Base-by-base conservation (phyloP, 1,140 invertebrate genomes). In the Drosophila sp. region DNA sequence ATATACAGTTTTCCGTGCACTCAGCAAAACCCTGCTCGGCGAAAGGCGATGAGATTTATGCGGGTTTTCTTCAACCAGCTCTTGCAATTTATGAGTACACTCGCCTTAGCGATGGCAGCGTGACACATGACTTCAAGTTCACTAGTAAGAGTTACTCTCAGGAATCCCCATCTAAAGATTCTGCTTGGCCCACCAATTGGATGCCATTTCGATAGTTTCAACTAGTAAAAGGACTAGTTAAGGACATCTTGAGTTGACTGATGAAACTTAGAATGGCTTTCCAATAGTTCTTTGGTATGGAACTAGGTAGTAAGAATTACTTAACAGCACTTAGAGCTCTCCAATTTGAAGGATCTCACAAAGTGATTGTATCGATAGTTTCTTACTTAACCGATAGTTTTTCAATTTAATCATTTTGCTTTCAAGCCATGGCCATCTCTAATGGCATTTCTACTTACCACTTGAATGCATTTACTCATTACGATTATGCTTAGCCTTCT, bases 41-140 rank as follows among this genome's bases (percentile, higher is more conserved):
- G 58, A 57, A 11, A 41, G 58, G 65, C 75, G 61, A 64, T 70
- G 72, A 70, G 82, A 86, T 85, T 85, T 86, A 85, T 85, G 79
- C 56, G 54, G 55, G 17, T 44, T 50, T 50, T 50, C 44, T 50
- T 50, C 23, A 27, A 7, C 8, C 17, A 58, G 25, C 35, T 73
- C 69, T 58, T 38, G 63, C 40, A 70, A 32, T 62, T 6, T 11
- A 32, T 54, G 56, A 44, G 65, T 47, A 63, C 8, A 25, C 60
- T 61, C 61, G 32, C 27, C 17, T 50, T 60, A 61, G 72, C 65
- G 69, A 80, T 80, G 70, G 47, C 38, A 62, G 4, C 58, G 57
- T 68, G 72, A 63, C 32, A 38, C 8, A n/a, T 47, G 1, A 35
- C 10, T 27, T 4, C 4, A 10, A 38, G 35, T 38, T 10, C 10